Evolutionary conservation across 2,888 invertebrate genomes (phyloP).

Genomic region (Physocephala rufipes): DNA sequence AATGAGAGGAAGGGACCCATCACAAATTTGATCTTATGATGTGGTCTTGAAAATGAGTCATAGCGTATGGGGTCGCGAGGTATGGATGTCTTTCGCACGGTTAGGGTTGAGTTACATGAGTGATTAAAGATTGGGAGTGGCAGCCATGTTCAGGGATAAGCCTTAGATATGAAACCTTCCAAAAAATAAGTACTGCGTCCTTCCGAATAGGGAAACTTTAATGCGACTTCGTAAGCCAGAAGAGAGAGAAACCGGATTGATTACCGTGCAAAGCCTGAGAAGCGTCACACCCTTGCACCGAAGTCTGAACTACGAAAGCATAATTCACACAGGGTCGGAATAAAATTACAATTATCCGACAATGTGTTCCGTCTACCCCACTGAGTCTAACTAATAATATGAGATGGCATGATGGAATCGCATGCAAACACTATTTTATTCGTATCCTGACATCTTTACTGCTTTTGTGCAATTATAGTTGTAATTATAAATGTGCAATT

Average conservation of each 20-base stretch:
- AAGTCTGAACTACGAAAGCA: slow-evolving; percentile 24
- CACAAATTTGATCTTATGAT: not conserved
- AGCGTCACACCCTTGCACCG: slow-evolving; percentile 25
- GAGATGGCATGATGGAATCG: slow-evolving; percentile 2
- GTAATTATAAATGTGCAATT: not conserved
- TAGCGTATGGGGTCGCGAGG: not conserved
- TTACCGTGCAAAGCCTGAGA: not conserved
- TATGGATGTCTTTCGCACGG: not conserved
- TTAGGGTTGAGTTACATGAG: not conserved
- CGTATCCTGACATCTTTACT: not conserved
- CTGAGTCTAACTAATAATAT: not conserved
- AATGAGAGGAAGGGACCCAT: not conserved
- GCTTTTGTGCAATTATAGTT: not conserved
- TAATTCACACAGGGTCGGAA: slow-evolving; percentile 30
- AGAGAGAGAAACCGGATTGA: not conserved
- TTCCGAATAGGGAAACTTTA: no score
- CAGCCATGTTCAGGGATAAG: not conserved
- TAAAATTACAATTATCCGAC: not conserved
- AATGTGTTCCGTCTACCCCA: not conserved
- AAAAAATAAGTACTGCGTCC: not conserved
- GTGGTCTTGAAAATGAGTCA: slow-evolving; percentile 26
- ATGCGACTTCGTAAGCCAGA: no score
- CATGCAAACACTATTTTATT: not conserved
- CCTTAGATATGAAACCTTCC: no score
- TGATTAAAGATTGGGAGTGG: slow-evolving; percentile 19